Percentiles rank a stretch among this genome's conserved stretches.
Evolutionary conservation across 2,797 vertebrate genomes (phyloP).

Genomic region (Phoebastria nigripes): DNA sequence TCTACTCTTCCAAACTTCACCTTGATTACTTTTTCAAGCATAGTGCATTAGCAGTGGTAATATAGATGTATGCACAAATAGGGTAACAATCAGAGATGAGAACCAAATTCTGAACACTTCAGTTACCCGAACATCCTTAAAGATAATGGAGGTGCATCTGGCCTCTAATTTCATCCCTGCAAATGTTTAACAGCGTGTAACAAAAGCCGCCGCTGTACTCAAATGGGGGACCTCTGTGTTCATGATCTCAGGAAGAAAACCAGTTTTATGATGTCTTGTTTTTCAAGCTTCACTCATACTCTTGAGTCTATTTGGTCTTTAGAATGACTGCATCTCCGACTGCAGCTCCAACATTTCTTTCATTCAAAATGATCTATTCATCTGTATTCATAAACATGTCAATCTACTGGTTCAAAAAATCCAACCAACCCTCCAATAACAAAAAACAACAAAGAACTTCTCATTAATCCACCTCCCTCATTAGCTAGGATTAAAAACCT

Average conservation of each 20-base stretch:
- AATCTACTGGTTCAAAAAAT: conserved; percentile 25
- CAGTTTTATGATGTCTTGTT: background rate
- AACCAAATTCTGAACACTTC: background rate
- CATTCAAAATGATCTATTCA: conserved; percentile 7
- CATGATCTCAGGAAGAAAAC: conserved; percentile 13
- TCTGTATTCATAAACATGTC: conserved; percentile 42
- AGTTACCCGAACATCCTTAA: background rate
- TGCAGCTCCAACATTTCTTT: conserved; percentile 17
- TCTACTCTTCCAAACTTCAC: background rate
- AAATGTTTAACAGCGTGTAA: background rate
- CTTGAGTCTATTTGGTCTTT: background rate
- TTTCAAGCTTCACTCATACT: background rate
- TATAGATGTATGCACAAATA: background rate
- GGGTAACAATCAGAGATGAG: background rate
- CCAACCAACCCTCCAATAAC: background rate
- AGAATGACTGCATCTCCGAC: conserved; percentile 6
- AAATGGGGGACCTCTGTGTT: background rate
- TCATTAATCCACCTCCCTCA: conserved; percentile 30
- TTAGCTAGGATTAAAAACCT: conserved; percentile 54
- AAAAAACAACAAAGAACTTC: background rate
- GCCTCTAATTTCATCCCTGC: background rate
- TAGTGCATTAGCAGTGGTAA: background rate
- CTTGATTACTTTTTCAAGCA: background rate
- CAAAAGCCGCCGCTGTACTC: background rate
- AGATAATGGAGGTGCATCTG: background rate